A percentile compares a stretch with the other conserved stretches of the same genome.
Conservation (phyloP, 2,888 invertebrate species). For the Lissocephala sabroskyi region DNA sequence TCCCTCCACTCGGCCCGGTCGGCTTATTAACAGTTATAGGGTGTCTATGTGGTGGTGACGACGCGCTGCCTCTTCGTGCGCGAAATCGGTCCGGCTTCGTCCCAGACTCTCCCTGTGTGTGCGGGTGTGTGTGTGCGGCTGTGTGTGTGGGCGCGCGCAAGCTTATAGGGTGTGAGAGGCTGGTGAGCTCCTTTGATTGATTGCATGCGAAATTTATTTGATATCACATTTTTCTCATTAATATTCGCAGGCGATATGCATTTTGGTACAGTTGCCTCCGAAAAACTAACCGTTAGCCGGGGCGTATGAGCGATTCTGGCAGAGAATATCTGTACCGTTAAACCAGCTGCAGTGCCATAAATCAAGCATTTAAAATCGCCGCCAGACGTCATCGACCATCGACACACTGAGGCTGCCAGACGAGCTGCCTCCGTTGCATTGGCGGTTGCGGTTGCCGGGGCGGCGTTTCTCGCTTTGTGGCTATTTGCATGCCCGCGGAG, state of each 20-base stretch:
- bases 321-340: slow-evolving; percentile 18
- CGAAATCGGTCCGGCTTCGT: too few relatives aligned
- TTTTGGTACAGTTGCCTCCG: slow-evolving; percentile 13
- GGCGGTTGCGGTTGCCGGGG: too few relatives aligned
- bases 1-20: slow-evolving; percentile 9
- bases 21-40: too few relatives aligned
- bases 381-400: slow-evolving; percentile 1
- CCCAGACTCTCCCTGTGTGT: slow-evolving; percentile 1
- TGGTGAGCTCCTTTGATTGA: slow-evolving; percentile 40
- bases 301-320: too few relatives aligned
- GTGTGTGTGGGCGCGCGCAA: slow-evolving; percentile 6
- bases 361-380: background rate
- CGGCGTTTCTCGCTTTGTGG: slow-evolving; percentile 3
- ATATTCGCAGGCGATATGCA: slow-evolving; percentile 32
- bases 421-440: too few relatives aligned
- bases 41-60: background rate
- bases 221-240: slow-evolving; percentile 51
- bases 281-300: background rate
- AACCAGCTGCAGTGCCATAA: slow-evolving; percentile 9
- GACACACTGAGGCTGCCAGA: background rate
- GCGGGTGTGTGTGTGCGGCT: slow-evolving; percentile 5
- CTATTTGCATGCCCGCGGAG: slow-evolving; percentile 30
- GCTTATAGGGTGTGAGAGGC: slow-evolving; percentile 5
- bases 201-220: slow-evolving; percentile 28
- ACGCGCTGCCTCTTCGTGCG: background rate